A percentile compares a stretch with the other conserved stretches of the same genome.
Evolutionary conservation across 2,113 vertebrate species (phyloP).

Genomic region (Melanostigma gelatinosum): DNA sequence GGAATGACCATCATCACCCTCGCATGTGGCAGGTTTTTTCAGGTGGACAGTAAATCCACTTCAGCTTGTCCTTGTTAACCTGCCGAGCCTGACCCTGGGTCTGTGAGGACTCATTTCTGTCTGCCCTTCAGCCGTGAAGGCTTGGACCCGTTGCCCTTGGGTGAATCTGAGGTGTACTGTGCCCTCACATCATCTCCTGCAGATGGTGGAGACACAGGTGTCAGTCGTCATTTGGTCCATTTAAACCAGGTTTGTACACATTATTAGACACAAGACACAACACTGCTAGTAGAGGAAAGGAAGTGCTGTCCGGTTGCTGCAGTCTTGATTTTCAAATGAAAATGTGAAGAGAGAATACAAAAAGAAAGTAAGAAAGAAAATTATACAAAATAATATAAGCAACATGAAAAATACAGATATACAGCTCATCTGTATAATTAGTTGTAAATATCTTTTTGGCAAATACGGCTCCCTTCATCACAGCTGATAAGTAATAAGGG

Average conservation of each 20-base stretch:
- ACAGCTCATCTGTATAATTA: no score
- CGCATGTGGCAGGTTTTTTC: conserved; percentile 19
- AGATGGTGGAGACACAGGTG: not conserved
- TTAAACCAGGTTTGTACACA: not conserved
- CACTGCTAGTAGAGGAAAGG: not conserved
- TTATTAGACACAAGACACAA: conserved; percentile 1
- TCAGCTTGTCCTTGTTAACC: conserved; percentile 49
- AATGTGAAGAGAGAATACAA: no score
- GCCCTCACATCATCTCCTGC: conserved; percentile 17
- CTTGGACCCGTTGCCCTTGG: conserved; percentile 24
- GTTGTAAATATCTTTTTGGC: not conserved
- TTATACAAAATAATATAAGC: no score
- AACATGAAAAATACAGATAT: no score
- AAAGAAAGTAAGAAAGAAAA: no score
- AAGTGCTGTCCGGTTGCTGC: not conserved
- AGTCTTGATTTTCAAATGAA: no score
- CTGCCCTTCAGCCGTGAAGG: conserved; percentile 56
- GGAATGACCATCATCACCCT: conserved; percentile 8
- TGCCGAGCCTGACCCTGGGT: conserved; percentile 23
- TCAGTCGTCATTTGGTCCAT: no score
- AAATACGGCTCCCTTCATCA: conserved; percentile 7
- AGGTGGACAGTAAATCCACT: conserved; percentile 28
- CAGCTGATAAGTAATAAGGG: not conserved
- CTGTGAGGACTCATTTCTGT: conserved; percentile 39
- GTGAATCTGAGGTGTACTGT: conserved; percentile 31